Percentiles rank a stretch among this genome's conserved stretches.
These are phyloP conservation scores for Lamellibrachia luymesi DNA, from an alignment of 1,140 invertebrate species.

Conservation along the genomic window DNA sequence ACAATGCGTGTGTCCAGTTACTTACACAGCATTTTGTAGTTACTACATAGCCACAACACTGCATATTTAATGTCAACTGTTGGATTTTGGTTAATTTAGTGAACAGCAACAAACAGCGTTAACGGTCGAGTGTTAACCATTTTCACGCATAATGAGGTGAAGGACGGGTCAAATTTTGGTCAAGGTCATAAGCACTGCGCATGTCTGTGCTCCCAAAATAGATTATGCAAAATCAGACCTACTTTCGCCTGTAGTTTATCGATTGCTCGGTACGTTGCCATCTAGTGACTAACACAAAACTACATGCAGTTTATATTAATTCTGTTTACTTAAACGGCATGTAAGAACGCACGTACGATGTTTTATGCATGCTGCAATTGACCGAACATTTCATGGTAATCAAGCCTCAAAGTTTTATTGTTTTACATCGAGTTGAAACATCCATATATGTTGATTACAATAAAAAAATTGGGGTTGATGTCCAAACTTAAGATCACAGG, in stretches of 20 bases:
- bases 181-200: neutral
- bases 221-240: neutral
- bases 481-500: too few relatives aligned
- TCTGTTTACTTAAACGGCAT: too few relatives aligned
- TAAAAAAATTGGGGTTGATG: too few relatives aligned
- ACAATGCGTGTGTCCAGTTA: neutral
- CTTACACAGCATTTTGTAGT: neutral
- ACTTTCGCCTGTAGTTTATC: neutral
- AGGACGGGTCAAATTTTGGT: neutral
- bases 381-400: too few relatives aligned
- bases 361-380: too few relatives aligned
- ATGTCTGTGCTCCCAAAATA: neutral
- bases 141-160: slow-evolving; percentile 4
- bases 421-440: too few relatives aligned
- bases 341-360: too few relatives aligned
- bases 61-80: neutral
- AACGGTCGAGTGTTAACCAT: neutral
- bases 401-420: too few relatives aligned
- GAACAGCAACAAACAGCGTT: neutral
- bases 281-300: neutral
- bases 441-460: too few relatives aligned
- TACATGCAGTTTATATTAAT: neutral
- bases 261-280: neutral
- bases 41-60: neutral
- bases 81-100: neutral